Base-by-base conservation (phyloP, 2,888 invertebrate genomes). In the Galeruca laticollis region DNA sequence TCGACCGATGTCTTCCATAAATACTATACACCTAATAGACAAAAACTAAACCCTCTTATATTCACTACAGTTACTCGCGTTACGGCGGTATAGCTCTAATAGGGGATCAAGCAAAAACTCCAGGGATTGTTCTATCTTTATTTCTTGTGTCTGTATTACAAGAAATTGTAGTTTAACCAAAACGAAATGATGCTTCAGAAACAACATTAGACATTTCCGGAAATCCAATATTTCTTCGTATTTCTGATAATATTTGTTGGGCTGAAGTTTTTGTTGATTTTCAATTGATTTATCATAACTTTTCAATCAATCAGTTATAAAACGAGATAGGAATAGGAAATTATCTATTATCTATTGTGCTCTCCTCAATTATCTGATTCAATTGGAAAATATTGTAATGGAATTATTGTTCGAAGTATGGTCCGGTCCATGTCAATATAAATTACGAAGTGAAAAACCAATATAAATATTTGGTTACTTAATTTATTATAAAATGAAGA, bases 31-130 rank as follows among this genome's bases (percentile, higher is more conserved):
- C 31, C 15, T 35, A 20, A 15, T 31, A 11, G 9, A 35, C 49
- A 26, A 49, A 26, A 51, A 49, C 49, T 47, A 35, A 59, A 52
- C 52, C 35, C 68, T 6, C 57, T 57, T 11, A 51, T 26, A 52
- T 52, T 21, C 13, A 52, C 21, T 52, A 13, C 21, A 52, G 21
- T 21, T 52, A 52, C 21, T 52, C 26, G 26, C 1, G 52, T 6
- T 52, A 52, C 52, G 26, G 8, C 10, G 20, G 51, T 2, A 21
- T 2, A 11, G 21, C 26, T 21, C 20, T 21, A 3, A 10, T 26
- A 21, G 9, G 2, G 11, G 52, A 52, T 21, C 52, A 26, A 52
- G 26, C 52, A 52, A 52, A 52, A 52, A 52, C 26, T 26, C 13
- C 26, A 47, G 18, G 5, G n/a, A 13, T 52, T 15, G 6, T 26